Evolutionary conservation across 2,888 invertebrate species (phyloP).

Genomic region (Microctonus aethiopoides): DNA sequence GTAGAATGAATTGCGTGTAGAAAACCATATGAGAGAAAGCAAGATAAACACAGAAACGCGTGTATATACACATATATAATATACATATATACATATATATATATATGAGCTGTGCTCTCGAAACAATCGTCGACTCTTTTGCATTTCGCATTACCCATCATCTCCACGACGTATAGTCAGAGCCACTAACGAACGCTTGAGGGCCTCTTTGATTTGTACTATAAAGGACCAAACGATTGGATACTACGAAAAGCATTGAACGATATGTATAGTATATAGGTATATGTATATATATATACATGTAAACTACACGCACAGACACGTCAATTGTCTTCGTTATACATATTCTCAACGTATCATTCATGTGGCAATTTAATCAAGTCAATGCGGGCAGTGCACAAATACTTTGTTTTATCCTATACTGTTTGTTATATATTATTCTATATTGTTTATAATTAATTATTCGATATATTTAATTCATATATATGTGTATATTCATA

Average conservation of each 20-base stretch:
- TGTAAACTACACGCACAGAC: neutral
- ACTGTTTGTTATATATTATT: neutral
- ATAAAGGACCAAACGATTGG: conserved; percentile 30
- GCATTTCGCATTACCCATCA: conserved; percentile 50
- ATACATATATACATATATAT: neutral
- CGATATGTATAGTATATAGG: neutral
- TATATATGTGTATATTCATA: no score
- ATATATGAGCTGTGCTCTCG: conserved; percentile 35
- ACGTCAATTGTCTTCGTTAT: conserved; percentile 14
- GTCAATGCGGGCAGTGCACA: conserved; percentile 12
- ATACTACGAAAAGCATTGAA: conserved; percentile 24
- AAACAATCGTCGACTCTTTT: conserved; percentile 43
- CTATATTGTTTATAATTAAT: neutral
- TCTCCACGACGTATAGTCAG: conserved; percentile 35
- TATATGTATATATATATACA: no score
- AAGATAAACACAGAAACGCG: conserved; percentile 16
- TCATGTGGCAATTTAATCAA: conserved; percentile 12
- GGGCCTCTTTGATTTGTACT: conserved; percentile 40
- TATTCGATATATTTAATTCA: neutral
- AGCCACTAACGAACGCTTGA: conserved; percentile 47
- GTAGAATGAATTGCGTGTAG: conserved; percentile 48
- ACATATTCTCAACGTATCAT: conserved; percentile 11
- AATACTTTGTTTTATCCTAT: no score
- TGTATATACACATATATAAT: neutral
- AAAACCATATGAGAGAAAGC: neutral